phyloP scores from a whole-genome alignment of 1,140 invertebrate species.

The Drosophila gunungcola region DNA sequence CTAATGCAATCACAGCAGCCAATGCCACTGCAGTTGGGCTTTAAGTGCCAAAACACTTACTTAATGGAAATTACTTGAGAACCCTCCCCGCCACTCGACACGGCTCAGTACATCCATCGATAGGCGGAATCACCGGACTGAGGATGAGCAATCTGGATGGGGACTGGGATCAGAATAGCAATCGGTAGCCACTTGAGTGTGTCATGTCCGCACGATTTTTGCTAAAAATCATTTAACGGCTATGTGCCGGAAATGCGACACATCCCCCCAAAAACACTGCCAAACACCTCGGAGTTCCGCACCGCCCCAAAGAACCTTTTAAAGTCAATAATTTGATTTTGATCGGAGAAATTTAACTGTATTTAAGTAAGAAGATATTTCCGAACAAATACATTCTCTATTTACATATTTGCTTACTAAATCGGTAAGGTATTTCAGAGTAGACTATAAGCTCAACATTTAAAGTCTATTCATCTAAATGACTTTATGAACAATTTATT shows the following conservation, averaged over 20 bases:
- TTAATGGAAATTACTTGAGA: conserved; percentile 78
- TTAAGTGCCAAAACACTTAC: conserved; percentile 78
- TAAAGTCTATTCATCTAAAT: too few species aligned
- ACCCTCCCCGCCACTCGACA: conserved; percentile 47
- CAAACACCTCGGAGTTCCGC: conserved; percentile 19
- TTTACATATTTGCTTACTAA: too few species aligned
- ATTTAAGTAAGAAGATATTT: neutral
- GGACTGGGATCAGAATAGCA: conserved; percentile 2
- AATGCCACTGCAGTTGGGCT: conserved; percentile 65
- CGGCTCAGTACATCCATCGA: conserved; percentile 44
- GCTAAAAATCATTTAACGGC: conserved; percentile 81
- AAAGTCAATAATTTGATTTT: neutral
- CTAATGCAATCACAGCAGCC: conserved; percentile 67
- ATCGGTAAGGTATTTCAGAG: too few species aligned
- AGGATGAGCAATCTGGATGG: conserved; percentile 69
- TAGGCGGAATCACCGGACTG: conserved; percentile 44
- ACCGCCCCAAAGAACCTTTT: neutral
- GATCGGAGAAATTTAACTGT: neutral
- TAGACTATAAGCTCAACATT: too few species aligned
- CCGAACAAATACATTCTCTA: too few species aligned
- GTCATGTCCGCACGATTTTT: conserved; percentile 81
- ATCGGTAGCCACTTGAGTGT: conserved; percentile 71
- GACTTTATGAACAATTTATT: too few species aligned
- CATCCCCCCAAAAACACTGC: conserved; percentile 29
- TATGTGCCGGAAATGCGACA: conserved; percentile 69